Conservation (phyloP, 2,888 invertebrate species). For the Dicycla oo region DNA sequence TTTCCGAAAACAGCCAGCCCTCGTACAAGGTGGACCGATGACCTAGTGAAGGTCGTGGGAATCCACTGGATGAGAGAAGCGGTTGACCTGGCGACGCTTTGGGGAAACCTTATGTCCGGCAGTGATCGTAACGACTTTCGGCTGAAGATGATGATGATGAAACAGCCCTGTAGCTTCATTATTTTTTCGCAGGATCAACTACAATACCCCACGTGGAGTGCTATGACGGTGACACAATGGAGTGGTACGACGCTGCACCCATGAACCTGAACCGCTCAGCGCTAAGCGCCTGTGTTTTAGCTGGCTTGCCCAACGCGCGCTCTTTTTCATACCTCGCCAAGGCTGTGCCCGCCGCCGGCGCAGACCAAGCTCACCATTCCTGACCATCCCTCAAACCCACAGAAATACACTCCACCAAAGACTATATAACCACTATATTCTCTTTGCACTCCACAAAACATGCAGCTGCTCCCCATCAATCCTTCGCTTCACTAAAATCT, state of each 20-base stretch:
- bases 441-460: conserved; percentile 49
- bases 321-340: conserved; percentile 91
- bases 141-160: neutral
- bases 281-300: conserved; percentile 94
- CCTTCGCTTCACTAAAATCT: conserved; percentile 61
- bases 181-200: conserved; percentile 89
- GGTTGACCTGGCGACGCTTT: neutral
- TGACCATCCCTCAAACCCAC: conserved; percentile 60
- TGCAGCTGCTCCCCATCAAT: conserved; percentile 49
- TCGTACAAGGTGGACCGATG: neutral
- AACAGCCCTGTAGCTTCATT: neutral
- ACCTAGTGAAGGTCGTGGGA: neutral
- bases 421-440: too few relatives aligned
- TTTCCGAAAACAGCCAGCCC: neutral
- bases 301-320: conserved; percentile 92
- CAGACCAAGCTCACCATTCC: conserved; percentile 84
- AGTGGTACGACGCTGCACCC: conserved; percentile 93
- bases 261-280: conserved; percentile 96
- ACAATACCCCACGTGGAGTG: conserved; percentile 95
- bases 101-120: neutral
- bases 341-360: conserved; percentile 87
- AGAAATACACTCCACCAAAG: conserved; percentile 46
- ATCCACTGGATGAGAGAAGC: neutral
- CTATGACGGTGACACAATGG: conserved; percentile 92
- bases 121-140: neutral